phyloP scores from a whole-genome alignment of 2,888 invertebrate genomes.

The Protodeltote pygarga region DNA sequence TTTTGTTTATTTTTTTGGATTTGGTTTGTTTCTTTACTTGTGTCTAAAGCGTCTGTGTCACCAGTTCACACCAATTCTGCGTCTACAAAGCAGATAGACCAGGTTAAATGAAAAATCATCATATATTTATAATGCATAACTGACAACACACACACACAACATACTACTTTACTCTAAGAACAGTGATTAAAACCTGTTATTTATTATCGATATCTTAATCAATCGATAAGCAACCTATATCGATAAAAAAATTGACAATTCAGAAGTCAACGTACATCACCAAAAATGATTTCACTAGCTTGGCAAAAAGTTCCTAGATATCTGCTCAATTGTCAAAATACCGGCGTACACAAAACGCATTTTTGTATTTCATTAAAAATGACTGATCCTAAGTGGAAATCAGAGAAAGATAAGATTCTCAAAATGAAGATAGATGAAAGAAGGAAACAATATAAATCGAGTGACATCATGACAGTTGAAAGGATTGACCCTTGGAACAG shows the following conservation, averaged over 20 bases:
- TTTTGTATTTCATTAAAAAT: constrained; percentile 67
- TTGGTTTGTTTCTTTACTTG: too few relatives aligned
- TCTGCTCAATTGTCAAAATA: constrained; percentile 22
- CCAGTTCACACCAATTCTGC: too few relatives aligned
- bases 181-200: too few relatives aligned
- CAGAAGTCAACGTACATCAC: constrained; percentile 1
- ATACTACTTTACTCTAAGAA: too few relatives aligned
- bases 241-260: constrained; percentile 1
- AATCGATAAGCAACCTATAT: constrained; percentile 21
- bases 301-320: constrained; percentile 35
- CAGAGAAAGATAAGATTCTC: constrained; percentile 84
- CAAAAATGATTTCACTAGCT: constrained; percentile 50
- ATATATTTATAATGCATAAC: too few relatives aligned
- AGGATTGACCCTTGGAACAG: constrained; percentile 87
- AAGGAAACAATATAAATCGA: constrained; percentile 78
- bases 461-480: constrained; percentile 72
- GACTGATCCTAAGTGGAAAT: constrained; percentile 77
- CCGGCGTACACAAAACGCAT: constrained; percentile 28
- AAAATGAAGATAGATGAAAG: constrained; percentile 84
- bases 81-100: too few relatives aligned
- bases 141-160: too few relatives aligned
- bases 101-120: too few relatives aligned
- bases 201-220: too few relatives aligned
- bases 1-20: too few relatives aligned
- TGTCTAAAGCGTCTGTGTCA: too few relatives aligned